Evolutionary conservation across 2,888 invertebrate species (phyloP), one percentile per base, ranked within the genome.

Genomic region (Ypsolopha sequella): DNA sequence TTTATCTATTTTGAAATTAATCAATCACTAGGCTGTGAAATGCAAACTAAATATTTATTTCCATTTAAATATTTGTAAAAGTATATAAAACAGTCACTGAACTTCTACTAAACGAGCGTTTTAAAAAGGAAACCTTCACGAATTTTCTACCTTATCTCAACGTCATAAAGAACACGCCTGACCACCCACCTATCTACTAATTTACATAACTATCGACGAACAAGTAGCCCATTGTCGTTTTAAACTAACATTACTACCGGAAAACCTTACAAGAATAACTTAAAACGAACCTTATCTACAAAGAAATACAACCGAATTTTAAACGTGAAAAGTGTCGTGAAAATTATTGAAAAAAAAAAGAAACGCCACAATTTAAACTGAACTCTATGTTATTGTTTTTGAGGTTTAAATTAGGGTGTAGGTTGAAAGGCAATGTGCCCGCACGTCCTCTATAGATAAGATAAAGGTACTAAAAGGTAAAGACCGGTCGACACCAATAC

Each of bases 391-490:
- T 0, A 0, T 2, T 8, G 0, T 0, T 0, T 0, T 53, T 64
- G 71, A 14, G 59, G 68, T 68, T 57, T 7, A 58, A 52, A 55
- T 53, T 73, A 0, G 36, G 54, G 2, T 34, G 1, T 6, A 73
- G 75, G 73, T 74, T 68, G 71, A 65, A 46, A 70, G 73, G 66
- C 68, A 75, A 76, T 76, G 73, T 74, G 67, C 82, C 84, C 85
- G 84, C 81, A 86, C 86, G 86, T 86, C 85, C 85, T 85, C 82
- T 82, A 80, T 86, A 80, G 85, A 86, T 86, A 80, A 86, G 85
- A 86, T 85, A 86, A 79, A 73, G 77, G 76, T 74, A 35, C 10
- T 10, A 10, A 35, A 72, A 79, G 69, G 70, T 66, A 73, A 63
- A 68, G 71, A 70, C 66, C 74, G 45, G 45, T 44, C 45, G 82